A percentile compares a stretch with the other conserved stretches of the same genome.
phyloP scores from a whole-genome alignment of 2,797 vertebrate species.

The Malurus splendens region DNA sequence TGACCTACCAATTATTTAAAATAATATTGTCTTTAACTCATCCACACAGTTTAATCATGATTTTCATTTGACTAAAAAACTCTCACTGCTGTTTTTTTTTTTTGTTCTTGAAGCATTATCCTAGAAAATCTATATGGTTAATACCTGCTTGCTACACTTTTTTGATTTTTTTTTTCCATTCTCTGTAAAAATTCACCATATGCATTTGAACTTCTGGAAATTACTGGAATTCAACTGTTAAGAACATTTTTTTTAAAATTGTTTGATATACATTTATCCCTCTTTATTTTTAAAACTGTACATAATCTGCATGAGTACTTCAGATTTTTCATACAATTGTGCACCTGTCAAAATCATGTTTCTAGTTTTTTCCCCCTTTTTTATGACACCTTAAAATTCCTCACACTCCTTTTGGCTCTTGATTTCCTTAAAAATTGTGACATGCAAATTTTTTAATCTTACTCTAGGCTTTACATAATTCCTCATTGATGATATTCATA shows the following conservation, averaged over 20 bases:
- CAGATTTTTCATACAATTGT: not conserved
- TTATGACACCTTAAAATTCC: not conserved
- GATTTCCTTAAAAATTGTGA: not conserved
- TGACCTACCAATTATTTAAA: not conserved
- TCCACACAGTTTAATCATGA: not conserved
- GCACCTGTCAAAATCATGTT: not conserved
- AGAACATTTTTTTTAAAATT: not conserved
- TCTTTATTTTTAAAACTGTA: not conserved
- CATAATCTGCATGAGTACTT: not conserved
- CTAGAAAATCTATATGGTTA: not conserved
- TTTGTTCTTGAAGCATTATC: not conserved
- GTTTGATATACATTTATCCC: rapidly evolving
- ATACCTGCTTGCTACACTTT: not conserved
- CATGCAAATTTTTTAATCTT: not conserved
- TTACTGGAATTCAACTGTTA: not conserved
- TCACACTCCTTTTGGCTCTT: not conserved
- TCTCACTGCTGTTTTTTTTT: not conserved
- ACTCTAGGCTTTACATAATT: not conserved
- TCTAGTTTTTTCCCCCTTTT: rapidly evolving
- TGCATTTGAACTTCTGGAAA: not conserved
- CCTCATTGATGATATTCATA: not conserved
- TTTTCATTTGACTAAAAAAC: not conserved
- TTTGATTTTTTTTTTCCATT: not conserved
- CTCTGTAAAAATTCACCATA: not conserved
- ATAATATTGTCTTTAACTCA: not conserved